Base-by-base conservation (phyloP, 1,140 invertebrate species). In the Chironomus striatipennis region DNA sequence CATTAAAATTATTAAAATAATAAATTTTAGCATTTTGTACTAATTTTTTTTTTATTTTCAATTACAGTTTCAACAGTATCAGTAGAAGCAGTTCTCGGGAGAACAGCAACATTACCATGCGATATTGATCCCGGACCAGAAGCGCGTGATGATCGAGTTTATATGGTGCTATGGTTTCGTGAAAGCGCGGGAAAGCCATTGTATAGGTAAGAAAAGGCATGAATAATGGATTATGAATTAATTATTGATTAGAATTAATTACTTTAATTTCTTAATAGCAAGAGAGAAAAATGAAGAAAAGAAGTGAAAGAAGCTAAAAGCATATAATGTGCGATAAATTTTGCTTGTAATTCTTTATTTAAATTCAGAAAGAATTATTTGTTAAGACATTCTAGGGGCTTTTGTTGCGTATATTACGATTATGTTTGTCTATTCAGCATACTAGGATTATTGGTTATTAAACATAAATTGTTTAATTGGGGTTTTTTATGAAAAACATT, bases 91-190 rank as follows among this genome's bases (percentile, higher is more conserved):
- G 93, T 95, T 43, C 87, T 94, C 76, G 90, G 91, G 67, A 85
- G 89, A 74, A 90, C 87, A 75, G 92, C 91, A 75, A 88, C 88
- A 74, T 84, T 95, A 77, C 93, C 93, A 57, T 95, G 93, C 84
- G 91, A 94, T 84, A 92, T 94, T 79, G 89, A 91, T 80, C 89
- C 91, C 43, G 65, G 65, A 20, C 84, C 85, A 79, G 85, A 87
- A 77, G 88, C 88, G 75, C 87, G 87, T 79, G 90, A 93, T 77
- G 93, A 95, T 81, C 85, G 91, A 76, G 91, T 95, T 76, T 92
- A 93, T 82, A 92, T 95, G 90, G 92, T 96, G 76, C 85, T 96
- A 7, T 96, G 93, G 93, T 96, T 94, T 83, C 86, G 92, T 77
- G 91, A 94, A 79, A 89, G 89, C 74, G 90, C 88, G 21, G 89